Base-by-base conservation (phyloP, 2,797 vertebrate genomes). In the Gouania willdenowi region DNA sequence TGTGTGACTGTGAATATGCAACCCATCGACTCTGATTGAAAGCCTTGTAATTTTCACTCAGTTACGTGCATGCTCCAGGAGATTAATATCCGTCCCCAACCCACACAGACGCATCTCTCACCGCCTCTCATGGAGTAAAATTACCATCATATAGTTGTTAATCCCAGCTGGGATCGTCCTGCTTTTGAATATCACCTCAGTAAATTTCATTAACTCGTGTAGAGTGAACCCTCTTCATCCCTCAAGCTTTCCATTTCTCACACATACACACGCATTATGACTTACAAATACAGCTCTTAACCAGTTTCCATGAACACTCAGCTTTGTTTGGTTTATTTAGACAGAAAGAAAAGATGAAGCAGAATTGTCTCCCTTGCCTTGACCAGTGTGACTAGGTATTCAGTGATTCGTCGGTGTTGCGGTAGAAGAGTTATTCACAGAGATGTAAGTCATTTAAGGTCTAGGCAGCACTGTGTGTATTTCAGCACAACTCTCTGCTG, bases 321-420 rank as follows among this genome's bases (percentile, higher is more conserved):
- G 80, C 81, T 79, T n/a, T 83, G 89, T 87, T 88, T 82, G 56
- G 48, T 68, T 49, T 76, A 71, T 84, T 81, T 82, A 79, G 57
- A 77, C 65, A 76, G 52, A 54, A 58, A 52, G 50, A 42, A 52
- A 49, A 27, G 46, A 48, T 38, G 37, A 55, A 61, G 65, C 75
- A 46, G 65, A 67, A 80, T 74, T 73, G 57, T 45, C 37, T 50
- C 35, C 40, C 39, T 45, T 44, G 63, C 34, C 40, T 64, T 71
- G 83, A 81, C 64, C 80, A 34, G 39, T 24, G 36, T 31, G 12
- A 42, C 42, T 21, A 29, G 28, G 43, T 68, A 69, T 81, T 69
- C 66, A 49, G 64, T 13, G 66, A 57, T 72, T 41, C 72, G 62
- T 81, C 79, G 82, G 64, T 32, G 26, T 35, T 49, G 72, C 55